Base-by-base conservation (phyloP, 2,888 invertebrate genomes). In the Cataglyphis cursor region DNA sequence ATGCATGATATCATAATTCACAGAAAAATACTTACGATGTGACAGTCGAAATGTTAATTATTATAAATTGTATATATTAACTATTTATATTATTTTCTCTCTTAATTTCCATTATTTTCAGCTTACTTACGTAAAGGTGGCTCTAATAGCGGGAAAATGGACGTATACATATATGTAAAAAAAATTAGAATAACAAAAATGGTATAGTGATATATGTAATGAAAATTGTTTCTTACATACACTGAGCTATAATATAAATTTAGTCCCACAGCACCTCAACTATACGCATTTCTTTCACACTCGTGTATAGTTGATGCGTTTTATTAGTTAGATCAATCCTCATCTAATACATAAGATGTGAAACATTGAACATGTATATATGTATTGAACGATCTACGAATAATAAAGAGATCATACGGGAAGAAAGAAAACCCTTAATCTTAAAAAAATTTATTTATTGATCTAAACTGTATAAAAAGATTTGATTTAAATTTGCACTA, bases 381-480 rank as follows among this genome's bases (percentile, higher is more conserved):
- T 78, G 57, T 59, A 72, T 70, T 59, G 59, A 72, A 2, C 72
- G 72, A 15, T 70, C 41, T 72, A 51, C 3, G 6, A 51, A n/a
- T 51, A 78, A 78, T 78, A 78, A 78, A 78, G 24, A 72, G 6
- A 76, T 41, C 66, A 41, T 3, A 28, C 15, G 24, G 70, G 78
- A 78, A 59, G 12, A 9, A 15, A 59, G 57, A 78, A 21, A 59
- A 18, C n/a, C 1, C 51, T 9, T 5, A 41, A 18, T 44, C 28
- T 85, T 64, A 82, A 90, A 85, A 85, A 88, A 86, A 65, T 70
- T 68, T 31, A 62, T 88, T 90, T 90, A 88, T 90, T 90, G 68
- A 72, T 80, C 80, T 87, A 85, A 85, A 65, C 64, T 73, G 35
- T 85, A 87, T 85, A 88, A 86, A 73, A 74, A 83, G 68, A 76